phyloP scores from a whole-genome alignment of 2,113 vertebrate species.

The Tamias sibiricus region DNA sequence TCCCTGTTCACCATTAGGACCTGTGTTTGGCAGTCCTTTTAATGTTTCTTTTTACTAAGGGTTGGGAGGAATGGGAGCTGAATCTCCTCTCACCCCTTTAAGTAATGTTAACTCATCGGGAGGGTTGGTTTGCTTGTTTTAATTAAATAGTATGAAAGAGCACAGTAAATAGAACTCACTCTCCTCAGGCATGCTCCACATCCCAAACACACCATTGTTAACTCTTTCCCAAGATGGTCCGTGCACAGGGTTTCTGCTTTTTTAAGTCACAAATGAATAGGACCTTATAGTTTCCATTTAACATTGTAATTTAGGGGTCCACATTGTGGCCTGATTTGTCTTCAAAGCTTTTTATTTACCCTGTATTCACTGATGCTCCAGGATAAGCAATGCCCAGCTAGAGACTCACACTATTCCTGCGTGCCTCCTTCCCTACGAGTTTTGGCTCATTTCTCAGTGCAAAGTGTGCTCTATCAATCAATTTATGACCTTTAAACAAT shows the following conservation, averaged over 20 bases:
- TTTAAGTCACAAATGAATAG: background rate
- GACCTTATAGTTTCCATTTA: background rate
- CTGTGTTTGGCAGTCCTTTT: background rate
- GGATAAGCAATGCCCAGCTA: no score
- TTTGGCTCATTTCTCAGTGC: background rate
- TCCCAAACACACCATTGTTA: background rate
- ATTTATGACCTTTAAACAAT: background rate
- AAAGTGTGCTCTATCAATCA: no score
- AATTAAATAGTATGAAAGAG: background rate
- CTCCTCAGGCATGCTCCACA: background rate
- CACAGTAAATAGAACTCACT: fast-evolving
- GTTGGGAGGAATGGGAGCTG: background rate
- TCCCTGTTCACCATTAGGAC: background rate
- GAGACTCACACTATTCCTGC: background rate
- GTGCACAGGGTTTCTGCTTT: background rate
- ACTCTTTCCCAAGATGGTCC: background rate
- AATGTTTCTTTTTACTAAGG: background rate
- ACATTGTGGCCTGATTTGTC: background rate
- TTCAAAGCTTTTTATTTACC: background rate
- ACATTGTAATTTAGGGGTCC: background rate
- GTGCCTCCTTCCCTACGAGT: background rate
- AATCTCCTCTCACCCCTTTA: no score
- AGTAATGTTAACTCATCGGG: background rate
- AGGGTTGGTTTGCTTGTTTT: background rate
- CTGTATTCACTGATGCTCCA: background rate